Conservation (phyloP, 2,888 invertebrate species). For the Lithophane ornitopus region DNA sequence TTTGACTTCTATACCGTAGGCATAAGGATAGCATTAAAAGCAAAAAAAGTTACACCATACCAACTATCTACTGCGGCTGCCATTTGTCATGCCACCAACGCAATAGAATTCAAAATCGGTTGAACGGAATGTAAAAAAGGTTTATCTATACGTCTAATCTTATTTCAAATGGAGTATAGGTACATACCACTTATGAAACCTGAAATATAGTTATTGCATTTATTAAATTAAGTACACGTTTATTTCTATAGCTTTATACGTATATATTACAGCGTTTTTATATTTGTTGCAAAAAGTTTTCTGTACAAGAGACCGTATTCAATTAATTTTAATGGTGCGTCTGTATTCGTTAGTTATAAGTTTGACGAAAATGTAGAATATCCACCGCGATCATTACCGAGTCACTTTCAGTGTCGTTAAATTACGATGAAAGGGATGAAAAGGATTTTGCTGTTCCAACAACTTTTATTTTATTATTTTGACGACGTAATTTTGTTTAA, state of each 20-base stretch:
- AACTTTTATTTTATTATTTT: constrained; percentile 48
- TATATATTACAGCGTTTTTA: background rate
- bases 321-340: constrained; percentile 58
- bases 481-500: constrained; percentile 32
- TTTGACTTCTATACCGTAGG: no score
- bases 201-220: background rate
- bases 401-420: constrained; percentile 57
- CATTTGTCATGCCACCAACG: no score
- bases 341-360: constrained; percentile 54
- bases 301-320: constrained; percentile 28
- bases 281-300: constrained; percentile 27
- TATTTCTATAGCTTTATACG: background rate
- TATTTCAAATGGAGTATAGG: no score
- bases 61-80: no score
- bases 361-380: constrained; percentile 56
- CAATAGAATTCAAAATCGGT: no score
- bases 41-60: no score
- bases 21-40: no score
- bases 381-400: constrained; percentile 49
- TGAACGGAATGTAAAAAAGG: no score
- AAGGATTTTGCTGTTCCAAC: constrained; percentile 39
- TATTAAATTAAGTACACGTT: no score
- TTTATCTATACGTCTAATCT: no score
- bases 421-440: constrained; percentile 50
- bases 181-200: background rate